Evolutionary conservation across 2,888 invertebrate genomes (phyloP), one percentile per base, ranked within the genome.

Genomic region (Lycaena phlaeas): DNA sequence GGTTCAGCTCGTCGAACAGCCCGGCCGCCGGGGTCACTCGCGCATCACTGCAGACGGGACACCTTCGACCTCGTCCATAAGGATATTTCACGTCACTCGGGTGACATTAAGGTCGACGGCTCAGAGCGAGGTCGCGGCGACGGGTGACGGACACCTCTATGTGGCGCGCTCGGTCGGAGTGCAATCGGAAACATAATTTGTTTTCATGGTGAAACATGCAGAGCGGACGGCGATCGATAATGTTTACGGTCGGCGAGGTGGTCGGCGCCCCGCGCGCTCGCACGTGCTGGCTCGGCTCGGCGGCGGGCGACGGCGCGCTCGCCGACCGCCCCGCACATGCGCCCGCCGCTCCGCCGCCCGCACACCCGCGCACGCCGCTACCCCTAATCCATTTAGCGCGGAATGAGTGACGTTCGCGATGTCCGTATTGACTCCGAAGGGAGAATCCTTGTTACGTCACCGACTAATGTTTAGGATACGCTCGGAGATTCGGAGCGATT

Each of bases 281-380:
- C n/a, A n/a, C n/a, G n/a, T n/a, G n/a, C n/a, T n/a, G n/a, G n/a
- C n/a, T n/a, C n/a, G n/a, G n/a, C n/a, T n/a, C 46, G 49, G 26
- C 51, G 34, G 29, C 39, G 12, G 40, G 31, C 12, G 49, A 43
- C 36, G 41, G 42, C 31, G 45, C 45, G 25, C 37, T 41, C 38
- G 38, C 37, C 37, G 42, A 40, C 12, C 58, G 63, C 47, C 53
- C 57, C 36, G 59, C n/a, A n/a, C n/a, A 34, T 30, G 27, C 43
- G 39, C 22, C 18, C 18, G 4, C 18, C 18, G 4, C 5, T 5
- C 4, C 22, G 4, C 22, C 9, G 22, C 9, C 22, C 22, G 2
- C 22, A 7, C 6, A 5, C 17, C 47, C 47, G 30, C 44, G 26
- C 36, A 34, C 28, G 26, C 36, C 61, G n/a, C 41, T 48, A 12